phyloP scores from a whole-genome alignment of 2,797 vertebrate species.

The Loris lydekkerianus region DNA sequence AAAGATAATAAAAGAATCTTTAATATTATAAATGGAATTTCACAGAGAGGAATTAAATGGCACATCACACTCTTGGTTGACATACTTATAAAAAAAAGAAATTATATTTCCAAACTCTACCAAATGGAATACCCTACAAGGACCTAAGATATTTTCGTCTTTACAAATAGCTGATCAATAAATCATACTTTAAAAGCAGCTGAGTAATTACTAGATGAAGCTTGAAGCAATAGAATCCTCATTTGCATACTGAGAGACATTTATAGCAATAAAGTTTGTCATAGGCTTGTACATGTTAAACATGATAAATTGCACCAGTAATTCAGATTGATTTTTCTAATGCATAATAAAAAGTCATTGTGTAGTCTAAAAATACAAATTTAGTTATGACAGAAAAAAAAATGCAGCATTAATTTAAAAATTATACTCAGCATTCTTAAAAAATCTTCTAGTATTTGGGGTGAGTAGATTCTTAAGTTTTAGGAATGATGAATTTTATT shows the following conservation, averaged over 20 bases:
- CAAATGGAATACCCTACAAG: conserved; percentile 90
- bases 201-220: conserved; percentile 89
- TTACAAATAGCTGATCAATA: conserved; percentile 88
- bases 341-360: conserved; percentile 55
- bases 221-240: conserved; percentile 81
- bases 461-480: background rate
- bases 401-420: conserved; percentile 25
- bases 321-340: conserved; percentile 77
- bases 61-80: conserved; percentile 80
- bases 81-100: conserved; percentile 86
- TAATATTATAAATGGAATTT: conserved; percentile 74
- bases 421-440: conserved; percentile 12
- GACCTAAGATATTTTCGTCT: conserved; percentile 86
- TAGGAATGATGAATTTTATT: conserved; percentile 40
- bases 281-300: conserved; percentile 81
- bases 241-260: conserved; percentile 89
- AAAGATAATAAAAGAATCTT: conserved; percentile 16
- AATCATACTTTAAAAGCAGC: conserved; percentile 88
- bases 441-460: background rate
- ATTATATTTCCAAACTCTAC: conserved; percentile 87
- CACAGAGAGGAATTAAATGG: conserved; percentile 84
- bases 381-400: background rate
- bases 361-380: conserved; percentile 32
- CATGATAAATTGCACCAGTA: conserved; percentile 85
- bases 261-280: conserved; percentile 87